These are phyloP conservation scores for Hydractinia echinata DNA, from an alignment of 30 jellyfish, hydroid and myxozoan genomes.

Conservation along the genomic window DNA sequence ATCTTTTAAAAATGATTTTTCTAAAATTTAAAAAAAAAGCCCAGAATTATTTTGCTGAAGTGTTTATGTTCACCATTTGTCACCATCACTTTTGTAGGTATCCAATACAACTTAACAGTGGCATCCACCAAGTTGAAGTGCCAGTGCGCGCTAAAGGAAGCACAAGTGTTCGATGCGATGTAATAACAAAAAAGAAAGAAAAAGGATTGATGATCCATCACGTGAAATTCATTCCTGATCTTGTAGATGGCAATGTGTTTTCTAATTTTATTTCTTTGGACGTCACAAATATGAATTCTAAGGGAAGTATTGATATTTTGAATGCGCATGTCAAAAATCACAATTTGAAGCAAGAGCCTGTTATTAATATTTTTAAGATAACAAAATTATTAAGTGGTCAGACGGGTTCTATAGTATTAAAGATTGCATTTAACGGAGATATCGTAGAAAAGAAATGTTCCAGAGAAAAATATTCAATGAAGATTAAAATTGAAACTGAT, in stretches of 20 bases:
- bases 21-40: no score
- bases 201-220: neutral
- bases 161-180: neutral
- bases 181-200: neutral
- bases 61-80: no score
- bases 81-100: conserved; percentile 23
- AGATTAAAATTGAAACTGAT: neutral
- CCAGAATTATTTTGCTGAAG: no score
- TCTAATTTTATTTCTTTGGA: neutral
- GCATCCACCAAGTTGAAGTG: neutral
- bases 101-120: neutral
- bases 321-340: neutral
- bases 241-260: conserved; percentile 24
- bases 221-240: conserved; percentile 16
- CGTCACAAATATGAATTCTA: conserved; percentile 23
- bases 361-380: neutral
- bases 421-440: neutral
- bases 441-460: neutral
- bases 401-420: neutral
- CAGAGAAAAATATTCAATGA: neutral
- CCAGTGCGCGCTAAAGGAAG: conserved; percentile 23
- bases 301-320: neutral
- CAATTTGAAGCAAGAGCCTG: neutral
- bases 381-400: conserved; percentile 1
- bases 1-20: no score